A percentile compares a stretch with the other conserved stretches of the same genome.
phyloP scores from a whole-genome alignment of 2,797 vertebrate species.

The Tiaroga cobitis region DNA sequence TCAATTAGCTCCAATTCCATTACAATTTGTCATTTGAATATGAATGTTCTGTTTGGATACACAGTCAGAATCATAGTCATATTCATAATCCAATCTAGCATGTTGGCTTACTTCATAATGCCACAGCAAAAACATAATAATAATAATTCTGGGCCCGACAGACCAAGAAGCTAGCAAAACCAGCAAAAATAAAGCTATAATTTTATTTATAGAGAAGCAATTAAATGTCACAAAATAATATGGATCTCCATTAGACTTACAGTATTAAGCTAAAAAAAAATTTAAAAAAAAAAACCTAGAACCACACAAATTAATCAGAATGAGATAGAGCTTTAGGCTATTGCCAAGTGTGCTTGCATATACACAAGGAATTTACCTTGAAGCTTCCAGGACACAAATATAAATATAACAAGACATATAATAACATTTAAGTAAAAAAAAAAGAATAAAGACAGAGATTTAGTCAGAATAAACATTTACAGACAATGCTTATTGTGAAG shows the following conservation, averaged over 20 bases:
- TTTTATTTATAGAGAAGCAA: background rate
- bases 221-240: background rate
- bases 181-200: background rate
- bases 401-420: too few relatives aligned
- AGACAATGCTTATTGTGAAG: too few relatives aligned
- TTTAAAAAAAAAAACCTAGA: background rate
- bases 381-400: too few relatives aligned
- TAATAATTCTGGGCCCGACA: background rate
- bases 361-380: too few relatives aligned
- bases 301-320: background rate
- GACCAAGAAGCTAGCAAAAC: background rate
- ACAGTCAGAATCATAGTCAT: background rate
- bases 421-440: too few relatives aligned
- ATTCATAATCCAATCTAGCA: background rate
- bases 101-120: background rate
- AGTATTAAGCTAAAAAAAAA: background rate
- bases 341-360: too few relatives aligned
- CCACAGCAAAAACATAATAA: background rate
- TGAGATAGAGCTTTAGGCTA: too few relatives aligned
- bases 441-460: too few relatives aligned
- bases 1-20: slow-evolving; percentile 1
- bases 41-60: background rate
- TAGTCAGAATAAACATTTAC: too few relatives aligned
- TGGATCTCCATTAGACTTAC: background rate
- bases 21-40: background rate